Conservation (phyloP, 2,113 vertebrate genomes). For the Calidris pugnax region DNA sequence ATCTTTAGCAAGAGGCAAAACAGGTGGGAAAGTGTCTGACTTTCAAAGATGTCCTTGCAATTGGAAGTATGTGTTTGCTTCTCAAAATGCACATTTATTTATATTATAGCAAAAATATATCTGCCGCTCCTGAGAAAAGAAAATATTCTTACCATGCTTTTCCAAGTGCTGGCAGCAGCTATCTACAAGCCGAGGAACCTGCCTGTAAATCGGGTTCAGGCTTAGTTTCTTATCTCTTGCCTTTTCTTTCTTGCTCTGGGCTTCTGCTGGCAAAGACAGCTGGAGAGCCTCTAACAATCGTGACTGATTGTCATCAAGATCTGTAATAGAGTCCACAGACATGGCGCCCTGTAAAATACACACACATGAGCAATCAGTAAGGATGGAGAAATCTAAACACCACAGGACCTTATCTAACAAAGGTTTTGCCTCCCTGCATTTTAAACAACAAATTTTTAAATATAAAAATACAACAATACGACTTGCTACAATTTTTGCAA, state of each 20-base stretch:
- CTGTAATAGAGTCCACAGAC: constrained; percentile 98
- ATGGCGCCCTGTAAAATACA: constrained; percentile 87
- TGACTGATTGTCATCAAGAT: constrained; percentile 95
- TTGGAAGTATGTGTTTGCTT: not conserved
- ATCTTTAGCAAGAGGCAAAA: not conserved
- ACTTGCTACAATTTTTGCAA: not conserved
- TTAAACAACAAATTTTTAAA: not conserved
- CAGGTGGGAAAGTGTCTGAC: not conserved
- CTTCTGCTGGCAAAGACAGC: constrained; percentile 91
- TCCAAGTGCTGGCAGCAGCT: constrained; percentile 97
- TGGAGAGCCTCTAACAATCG: constrained; percentile 94
- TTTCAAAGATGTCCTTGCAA: not conserved
- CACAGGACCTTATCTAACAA: not conserved
- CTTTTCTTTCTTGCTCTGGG: constrained; percentile 89
- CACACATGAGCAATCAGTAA: not conserved
- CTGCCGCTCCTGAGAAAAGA: not conserved
- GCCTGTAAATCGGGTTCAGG: constrained; percentile 96
- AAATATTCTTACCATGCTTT: constrained; percentile 85
- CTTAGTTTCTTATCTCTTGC: constrained; percentile 91
- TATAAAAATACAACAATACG: not conserved
- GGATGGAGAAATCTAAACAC: not conserved
- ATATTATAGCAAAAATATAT: not conserved
- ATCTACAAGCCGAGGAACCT: constrained; percentile 93
- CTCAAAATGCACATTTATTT: not conserved
- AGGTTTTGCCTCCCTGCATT: not conserved